These are phyloP conservation scores for Agrotis puta DNA, from an alignment of 2,888 invertebrate species.

Conservation along the genomic window DNA sequence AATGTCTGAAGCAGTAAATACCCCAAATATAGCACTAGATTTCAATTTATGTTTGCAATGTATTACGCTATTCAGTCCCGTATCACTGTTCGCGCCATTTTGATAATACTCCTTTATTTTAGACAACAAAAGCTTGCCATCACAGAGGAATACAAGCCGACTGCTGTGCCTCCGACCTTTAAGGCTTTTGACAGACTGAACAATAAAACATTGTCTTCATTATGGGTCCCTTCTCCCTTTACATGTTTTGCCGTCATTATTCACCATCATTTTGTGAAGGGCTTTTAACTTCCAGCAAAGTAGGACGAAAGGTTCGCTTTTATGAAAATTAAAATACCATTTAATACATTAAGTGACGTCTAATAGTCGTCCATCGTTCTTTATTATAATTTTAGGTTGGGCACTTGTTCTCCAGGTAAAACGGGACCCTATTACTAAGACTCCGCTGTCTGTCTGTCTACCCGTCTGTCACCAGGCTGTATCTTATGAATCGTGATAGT, in stretches of 20 bases:
- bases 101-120: constrained; percentile 61
- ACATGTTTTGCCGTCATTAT: constrained; percentile 45
- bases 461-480: too few species aligned
- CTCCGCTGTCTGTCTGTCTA: too few species aligned
- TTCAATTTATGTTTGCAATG: constrained; percentile 59
- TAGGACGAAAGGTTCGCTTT: constrained; percentile 22
- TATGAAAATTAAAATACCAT: constrained; percentile 35
- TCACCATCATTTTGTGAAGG: constrained; percentile 40
- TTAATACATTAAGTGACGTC: constrained; percentile 20
- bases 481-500: too few species aligned
- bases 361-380: constrained; percentile 9
- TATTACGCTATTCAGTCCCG: constrained; percentile 56
- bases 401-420: constrained; percentile 1
- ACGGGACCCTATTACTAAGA: too few species aligned
- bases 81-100: constrained; percentile 62
- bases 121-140: constrained; percentile 66
- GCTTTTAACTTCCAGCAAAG: constrained; percentile 13
- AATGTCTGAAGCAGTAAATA: constrained; percentile 14
- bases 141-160: constrained; percentile 53
- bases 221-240: constrained; percentile 33
- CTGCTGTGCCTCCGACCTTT: constrained; percentile 57
- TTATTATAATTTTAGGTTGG: constrained; percentile 16
- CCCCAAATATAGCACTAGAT: constrained; percentile 47
- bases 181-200: constrained; percentile 60
- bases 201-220: constrained; percentile 63